Conservation (phyloP, 1,140 invertebrate genomes). For the Drosophila orosa region DNA sequence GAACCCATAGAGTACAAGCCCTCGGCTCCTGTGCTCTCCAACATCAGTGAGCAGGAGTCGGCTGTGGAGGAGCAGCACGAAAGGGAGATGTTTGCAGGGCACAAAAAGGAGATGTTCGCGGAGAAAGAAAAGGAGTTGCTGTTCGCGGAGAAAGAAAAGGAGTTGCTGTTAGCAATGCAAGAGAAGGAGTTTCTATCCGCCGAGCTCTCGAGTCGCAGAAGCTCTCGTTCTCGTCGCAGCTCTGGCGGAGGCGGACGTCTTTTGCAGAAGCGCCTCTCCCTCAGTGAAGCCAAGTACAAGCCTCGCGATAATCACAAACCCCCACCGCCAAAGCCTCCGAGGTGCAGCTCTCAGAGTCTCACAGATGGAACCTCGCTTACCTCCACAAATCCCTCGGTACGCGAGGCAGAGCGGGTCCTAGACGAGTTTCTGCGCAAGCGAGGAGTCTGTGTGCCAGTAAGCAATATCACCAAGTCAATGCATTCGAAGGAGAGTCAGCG, state of each 20-base stretch:
- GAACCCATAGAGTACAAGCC: conserved; percentile 45
- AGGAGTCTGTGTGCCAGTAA: conserved; percentile 51
- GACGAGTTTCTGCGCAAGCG: conserved; percentile 70
- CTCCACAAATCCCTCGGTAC: conserved; percentile 71
- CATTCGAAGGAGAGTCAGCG: conserved; percentile 52
- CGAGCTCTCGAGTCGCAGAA: conserved; percentile 21
- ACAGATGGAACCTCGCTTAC: conserved; percentile 60
- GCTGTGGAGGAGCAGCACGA: conserved; percentile 43
- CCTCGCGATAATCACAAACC: conserved; percentile 27
- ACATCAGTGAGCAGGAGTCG: conserved; percentile 69
- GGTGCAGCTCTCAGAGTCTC: conserved; percentile 57
- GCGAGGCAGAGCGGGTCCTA: conserved; percentile 70
- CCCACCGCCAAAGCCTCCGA: conserved; percentile 76
- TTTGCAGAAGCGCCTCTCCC: conserved; percentile 68
- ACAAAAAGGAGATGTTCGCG: no score
- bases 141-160: conserved; percentile 1
- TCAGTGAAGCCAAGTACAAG: conserved; percentile 59
- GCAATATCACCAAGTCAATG: neutral
- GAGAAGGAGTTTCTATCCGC: conserved; percentile 1
- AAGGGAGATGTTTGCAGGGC: conserved; percentile 4
- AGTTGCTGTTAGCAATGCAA: neutral
- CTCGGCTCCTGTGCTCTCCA: conserved; percentile 60
- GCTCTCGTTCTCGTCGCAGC: conserved; percentile 45
- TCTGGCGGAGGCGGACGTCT: conserved; percentile 55
- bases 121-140: no score